Conservation (phyloP, 2,888 invertebrate species). For the Anaspis maculata region DNA sequence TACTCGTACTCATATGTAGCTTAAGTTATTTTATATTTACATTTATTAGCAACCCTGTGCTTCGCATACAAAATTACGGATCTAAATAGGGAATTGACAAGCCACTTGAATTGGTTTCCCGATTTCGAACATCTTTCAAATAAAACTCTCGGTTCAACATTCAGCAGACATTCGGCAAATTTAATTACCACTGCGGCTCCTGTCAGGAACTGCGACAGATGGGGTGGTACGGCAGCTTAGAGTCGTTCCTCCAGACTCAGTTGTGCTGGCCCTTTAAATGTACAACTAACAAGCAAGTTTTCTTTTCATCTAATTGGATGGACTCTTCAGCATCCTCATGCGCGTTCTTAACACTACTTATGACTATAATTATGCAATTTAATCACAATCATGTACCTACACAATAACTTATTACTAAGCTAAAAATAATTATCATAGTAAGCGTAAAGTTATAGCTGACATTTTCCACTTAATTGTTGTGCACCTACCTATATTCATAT, state of each 20-base stretch:
- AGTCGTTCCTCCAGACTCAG: no score
- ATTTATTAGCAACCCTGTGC: no score
- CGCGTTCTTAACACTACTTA: slow-evolving; percentile 1
- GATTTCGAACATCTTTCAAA: slow-evolving; percentile 10
- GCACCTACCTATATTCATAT: no score
- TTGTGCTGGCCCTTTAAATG: no score
- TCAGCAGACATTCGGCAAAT: slow-evolving; percentile 20
- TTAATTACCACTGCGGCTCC: slow-evolving; percentile 23
- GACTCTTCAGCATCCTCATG: slow-evolving; percentile 2
- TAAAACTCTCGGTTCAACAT: slow-evolving; percentile 17
- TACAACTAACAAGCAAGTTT: slow-evolving; percentile 9
- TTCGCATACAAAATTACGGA: no score
- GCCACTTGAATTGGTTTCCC: slow-evolving; percentile 11
- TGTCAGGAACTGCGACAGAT: slow-evolving; percentile 24
- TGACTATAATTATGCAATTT: slow-evolving; percentile 2
- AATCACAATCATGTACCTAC: no score
- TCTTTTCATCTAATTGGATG: slow-evolving; percentile 11
- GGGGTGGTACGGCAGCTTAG: slow-evolving; percentile 9
- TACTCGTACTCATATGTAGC: no score
- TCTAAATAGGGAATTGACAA: slow-evolving; percentile 5
- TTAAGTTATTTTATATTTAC: no score
- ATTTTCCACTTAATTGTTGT: no score
- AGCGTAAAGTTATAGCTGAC: no score
- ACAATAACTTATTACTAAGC: no score
- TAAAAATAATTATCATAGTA: no score